These are phyloP conservation scores for Oreamnos americanus DNA, from an alignment of 2,113 vertebrate species.

Conservation along the genomic window DNA sequence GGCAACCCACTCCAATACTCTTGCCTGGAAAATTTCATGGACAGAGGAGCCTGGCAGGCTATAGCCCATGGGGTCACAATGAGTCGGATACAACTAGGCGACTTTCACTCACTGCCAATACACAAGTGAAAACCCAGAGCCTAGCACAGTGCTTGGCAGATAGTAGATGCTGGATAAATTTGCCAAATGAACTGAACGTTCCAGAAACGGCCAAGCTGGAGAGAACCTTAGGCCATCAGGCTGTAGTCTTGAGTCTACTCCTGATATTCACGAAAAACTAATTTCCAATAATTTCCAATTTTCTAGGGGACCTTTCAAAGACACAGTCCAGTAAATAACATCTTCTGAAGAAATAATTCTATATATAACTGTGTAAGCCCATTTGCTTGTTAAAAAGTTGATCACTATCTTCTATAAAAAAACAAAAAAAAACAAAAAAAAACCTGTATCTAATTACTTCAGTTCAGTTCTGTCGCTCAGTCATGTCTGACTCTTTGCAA, in stretches of 20 bases:
- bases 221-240: background rate
- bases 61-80: background rate
- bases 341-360: background rate
- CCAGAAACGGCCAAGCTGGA: background rate
- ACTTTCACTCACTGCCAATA: background rate
- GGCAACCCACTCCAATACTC: background rate
- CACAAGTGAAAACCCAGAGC: background rate
- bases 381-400: background rate
- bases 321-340: background rate
- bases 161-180: background rate
- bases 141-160: background rate
- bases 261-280: background rate
- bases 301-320: background rate
- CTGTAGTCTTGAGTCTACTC: background rate
- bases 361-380: background rate
- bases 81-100: accelerated
- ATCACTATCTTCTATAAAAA: background rate
- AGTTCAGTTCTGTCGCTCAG: background rate
- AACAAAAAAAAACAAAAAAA: background rate
- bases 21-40: background rate
- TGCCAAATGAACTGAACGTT: background rate
- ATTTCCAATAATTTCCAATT: background rate
- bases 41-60: background rate
- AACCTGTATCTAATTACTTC: background rate
- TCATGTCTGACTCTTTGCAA: accelerated